A percentile compares a stretch with the other conserved stretches of the same genome.
Conservation (phyloP, 2,113 vertebrate genomes). For the Saccopteryx bilineata region DNA sequence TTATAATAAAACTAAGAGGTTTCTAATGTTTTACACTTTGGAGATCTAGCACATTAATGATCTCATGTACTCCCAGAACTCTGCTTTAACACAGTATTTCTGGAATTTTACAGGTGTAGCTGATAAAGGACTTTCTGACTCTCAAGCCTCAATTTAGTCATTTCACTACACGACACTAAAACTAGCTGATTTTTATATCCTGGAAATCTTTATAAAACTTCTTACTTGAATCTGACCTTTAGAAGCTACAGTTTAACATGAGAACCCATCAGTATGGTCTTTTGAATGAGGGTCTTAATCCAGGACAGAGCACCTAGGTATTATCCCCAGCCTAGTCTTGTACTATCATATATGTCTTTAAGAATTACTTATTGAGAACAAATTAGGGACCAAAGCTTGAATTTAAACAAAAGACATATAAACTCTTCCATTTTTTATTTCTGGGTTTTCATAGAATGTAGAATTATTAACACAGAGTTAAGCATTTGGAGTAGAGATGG, state of each 20-base stretch:
- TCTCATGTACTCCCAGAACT: not conserved
- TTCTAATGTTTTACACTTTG: not conserved
- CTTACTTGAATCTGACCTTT: not conserved
- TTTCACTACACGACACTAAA: not conserved
- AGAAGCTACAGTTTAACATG: not conserved
- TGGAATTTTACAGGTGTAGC: not conserved
- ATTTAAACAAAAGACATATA: not conserved
- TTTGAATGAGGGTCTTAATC: not conserved
- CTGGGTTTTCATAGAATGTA: not conserved
- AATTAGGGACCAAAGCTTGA: not conserved
- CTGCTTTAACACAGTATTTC: not conserved
- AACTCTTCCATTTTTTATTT: not conserved
- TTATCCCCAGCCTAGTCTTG: not conserved
- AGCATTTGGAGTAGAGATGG: not conserved
- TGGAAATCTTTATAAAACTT: not conserved
- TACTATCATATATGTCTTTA: not conserved
- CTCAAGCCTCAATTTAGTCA: not conserved
- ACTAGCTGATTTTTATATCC: not conserved
- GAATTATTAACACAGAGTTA: not conserved
- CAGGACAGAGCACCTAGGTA: not conserved
- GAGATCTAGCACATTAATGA: not conserved
- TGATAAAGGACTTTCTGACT: not conserved
- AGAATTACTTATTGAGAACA: conserved; percentile 16
- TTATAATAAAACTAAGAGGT: not conserved
- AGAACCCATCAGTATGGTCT: not conserved